Percentiles rank a stretch among this genome's conserved stretches.
These are phyloP conservation scores for Metalampra italica DNA, from an alignment of 2,888 invertebrate genomes.

Conservation along the genomic window DNA sequence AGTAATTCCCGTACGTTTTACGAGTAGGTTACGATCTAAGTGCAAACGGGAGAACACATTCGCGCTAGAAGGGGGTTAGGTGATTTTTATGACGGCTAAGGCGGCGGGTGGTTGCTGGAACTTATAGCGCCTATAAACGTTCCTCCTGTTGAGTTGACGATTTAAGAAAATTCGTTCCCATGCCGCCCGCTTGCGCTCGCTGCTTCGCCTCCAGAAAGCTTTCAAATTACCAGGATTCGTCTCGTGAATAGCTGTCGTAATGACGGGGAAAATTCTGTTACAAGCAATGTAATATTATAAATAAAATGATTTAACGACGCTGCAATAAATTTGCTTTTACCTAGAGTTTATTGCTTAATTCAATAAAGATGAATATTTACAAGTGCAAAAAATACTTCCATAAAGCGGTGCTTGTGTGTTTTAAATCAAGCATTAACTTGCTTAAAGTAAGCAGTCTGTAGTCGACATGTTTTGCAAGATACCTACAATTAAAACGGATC, in stretches of 20 bases:
- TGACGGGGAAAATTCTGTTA: constrained; percentile 51
- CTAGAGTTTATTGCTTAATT: constrained; percentile 4
- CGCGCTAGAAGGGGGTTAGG: constrained; percentile 37
- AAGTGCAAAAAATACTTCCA: background rate
- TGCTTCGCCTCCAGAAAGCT: constrained; percentile 46
- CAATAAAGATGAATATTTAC: constrained; percentile 2
- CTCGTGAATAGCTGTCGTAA: constrained; percentile 57
- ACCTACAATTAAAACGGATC: background rate
- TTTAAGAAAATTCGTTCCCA: constrained; percentile 56
- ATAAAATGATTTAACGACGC: constrained; percentile 48
- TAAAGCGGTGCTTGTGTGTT: too few relatives aligned
- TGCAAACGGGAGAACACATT: constrained; percentile 34
- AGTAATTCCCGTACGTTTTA: constrained; percentile 12
- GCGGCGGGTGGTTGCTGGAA: constrained; percentile 56
- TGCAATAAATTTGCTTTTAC: constrained; percentile 25
- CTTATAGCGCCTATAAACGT: constrained; percentile 69
- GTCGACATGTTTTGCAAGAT: background rate
- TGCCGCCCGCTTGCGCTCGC: constrained; percentile 23
- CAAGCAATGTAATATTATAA: constrained; percentile 43
- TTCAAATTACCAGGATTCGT: constrained; percentile 65
- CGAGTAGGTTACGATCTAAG: constrained; percentile 21
- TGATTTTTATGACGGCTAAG: constrained; percentile 64
- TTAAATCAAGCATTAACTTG: too few relatives aligned
- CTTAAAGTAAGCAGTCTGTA: too few relatives aligned
- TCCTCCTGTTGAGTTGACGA: constrained; percentile 59